Conservation (phyloP, 1,140 invertebrate species). For the Eupristina koningsbergeri region DNA sequence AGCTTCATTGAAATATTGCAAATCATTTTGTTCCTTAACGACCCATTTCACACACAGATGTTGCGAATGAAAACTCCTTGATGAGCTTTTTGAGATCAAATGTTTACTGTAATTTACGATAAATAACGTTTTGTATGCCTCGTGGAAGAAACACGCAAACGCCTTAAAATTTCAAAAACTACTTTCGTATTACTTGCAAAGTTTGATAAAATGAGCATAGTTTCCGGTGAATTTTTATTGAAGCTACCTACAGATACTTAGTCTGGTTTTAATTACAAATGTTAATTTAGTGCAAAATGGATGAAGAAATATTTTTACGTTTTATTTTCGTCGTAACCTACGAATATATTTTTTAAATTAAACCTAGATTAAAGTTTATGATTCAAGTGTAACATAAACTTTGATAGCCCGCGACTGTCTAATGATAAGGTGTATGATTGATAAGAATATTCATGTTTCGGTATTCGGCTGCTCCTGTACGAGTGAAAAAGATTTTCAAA, state of each 20-base stretch:
- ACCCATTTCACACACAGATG: background rate
- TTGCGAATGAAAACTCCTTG: background rate
- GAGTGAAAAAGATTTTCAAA: background rate
- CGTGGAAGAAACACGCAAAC: background rate
- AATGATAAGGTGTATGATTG: background rate
- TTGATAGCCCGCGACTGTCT: background rate
- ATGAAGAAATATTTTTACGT: background rate
- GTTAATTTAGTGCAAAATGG: background rate
- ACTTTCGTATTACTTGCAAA: background rate
- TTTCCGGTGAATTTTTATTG: no score
- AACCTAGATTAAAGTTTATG: no score
- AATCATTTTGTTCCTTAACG: constrained; percentile 21
- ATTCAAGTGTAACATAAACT: background rate
- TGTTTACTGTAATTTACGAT: background rate
- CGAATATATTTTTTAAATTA: no score
- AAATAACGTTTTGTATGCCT: background rate
- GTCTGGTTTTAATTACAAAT: background rate
- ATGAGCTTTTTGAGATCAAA: constrained; percentile 6
- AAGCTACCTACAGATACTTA: background rate
- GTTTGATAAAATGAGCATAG: no score
- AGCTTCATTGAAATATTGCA: constrained; percentile 13
- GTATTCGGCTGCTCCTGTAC: background rate
- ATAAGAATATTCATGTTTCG: background rate
- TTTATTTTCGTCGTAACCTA: no score
- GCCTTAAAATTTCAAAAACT: background rate